These are phyloP conservation scores for Drosophila ezoana DNA, from an alignment of 2,888 invertebrate species.

Conservation along the genomic window DNA sequence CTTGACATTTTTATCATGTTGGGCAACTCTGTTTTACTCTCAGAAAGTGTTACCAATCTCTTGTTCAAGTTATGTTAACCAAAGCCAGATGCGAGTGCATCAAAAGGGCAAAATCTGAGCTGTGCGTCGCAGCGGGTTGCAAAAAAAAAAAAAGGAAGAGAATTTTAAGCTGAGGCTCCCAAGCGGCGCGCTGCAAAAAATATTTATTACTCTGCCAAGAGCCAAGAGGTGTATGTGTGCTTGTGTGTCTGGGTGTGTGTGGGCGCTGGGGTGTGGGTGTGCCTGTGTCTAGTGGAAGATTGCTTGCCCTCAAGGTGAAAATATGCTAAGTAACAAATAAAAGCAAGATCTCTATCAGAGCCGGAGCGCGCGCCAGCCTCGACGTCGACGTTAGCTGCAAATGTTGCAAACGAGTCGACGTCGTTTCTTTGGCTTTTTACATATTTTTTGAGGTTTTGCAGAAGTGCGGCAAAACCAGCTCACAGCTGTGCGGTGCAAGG, in stretches of 20 bases:
- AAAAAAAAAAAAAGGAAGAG: slow-evolving; percentile 23
- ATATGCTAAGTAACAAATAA: slow-evolving; percentile 82
- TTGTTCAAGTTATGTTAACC: slow-evolving; percentile 36
- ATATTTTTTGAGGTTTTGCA: slow-evolving; percentile 75
- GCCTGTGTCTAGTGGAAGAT: slow-evolving; percentile 71
- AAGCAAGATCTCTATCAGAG: slow-evolving; percentile 75
- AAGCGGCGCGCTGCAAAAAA: slow-evolving; percentile 61
- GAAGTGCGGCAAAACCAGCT: slow-evolving; percentile 66
- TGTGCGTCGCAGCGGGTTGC: slow-evolving; percentile 34
- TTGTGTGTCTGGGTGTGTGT: slow-evolving; percentile 11
- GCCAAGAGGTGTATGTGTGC: slow-evolving; percentile 8
- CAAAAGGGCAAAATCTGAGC: slow-evolving; percentile 45
- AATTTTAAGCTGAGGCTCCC: slow-evolving; percentile 51
- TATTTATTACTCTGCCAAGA: slow-evolving; percentile 71
- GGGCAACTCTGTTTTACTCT: neutral
- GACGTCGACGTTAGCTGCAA: slow-evolving; percentile 42
- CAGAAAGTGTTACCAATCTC: slow-evolving; percentile 35
- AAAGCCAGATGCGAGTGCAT: slow-evolving; percentile 29
- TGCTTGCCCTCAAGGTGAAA: slow-evolving; percentile 78
- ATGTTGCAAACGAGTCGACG: slow-evolving; percentile 66
- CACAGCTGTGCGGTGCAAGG: slow-evolving; percentile 13
- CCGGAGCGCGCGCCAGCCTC: slow-evolving; percentile 13
- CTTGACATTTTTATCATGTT: neutral
- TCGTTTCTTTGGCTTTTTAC: slow-evolving; percentile 68
- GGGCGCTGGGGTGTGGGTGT: slow-evolving; percentile 18